phyloP scores from a whole-genome alignment of 2,888 invertebrate species.

The Magallana nippona region DNA sequence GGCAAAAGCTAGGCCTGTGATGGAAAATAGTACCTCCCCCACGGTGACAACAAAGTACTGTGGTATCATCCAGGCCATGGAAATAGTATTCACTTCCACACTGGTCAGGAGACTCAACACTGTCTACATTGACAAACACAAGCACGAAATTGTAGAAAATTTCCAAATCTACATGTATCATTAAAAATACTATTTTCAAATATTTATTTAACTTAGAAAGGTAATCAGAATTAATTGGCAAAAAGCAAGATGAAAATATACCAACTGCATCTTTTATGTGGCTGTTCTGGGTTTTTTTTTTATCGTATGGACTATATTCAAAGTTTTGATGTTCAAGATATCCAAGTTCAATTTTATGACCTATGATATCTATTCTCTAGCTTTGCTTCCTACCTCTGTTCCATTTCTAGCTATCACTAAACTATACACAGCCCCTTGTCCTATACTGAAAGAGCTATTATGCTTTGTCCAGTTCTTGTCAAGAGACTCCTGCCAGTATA shows the following conservation, averaged over 20 bases:
- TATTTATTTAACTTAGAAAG: too few relatives aligned
- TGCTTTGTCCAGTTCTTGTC: not conserved
- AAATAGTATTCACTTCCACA: constrained; percentile 84
- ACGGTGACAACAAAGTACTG: constrained; percentile 95
- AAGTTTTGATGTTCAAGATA: too few relatives aligned
- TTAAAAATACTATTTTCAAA: too few relatives aligned
- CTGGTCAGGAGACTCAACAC: constrained; percentile 73
- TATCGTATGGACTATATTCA: too few relatives aligned
- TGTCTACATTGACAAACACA: constrained; percentile 50
- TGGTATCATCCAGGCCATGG: constrained; percentile 92
- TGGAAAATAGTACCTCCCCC: constrained; percentile 96
- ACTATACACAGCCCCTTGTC: constrained; percentile 22
- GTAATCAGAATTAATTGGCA: too few relatives aligned
- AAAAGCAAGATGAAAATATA: too few relatives aligned
- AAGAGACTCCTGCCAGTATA: not conserved
- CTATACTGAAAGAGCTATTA: not conserved
- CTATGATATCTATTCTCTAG: too few relatives aligned
- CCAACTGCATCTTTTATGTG: too few relatives aligned
- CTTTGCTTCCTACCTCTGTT: not conserved
- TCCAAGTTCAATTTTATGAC: too few relatives aligned
- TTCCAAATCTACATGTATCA: too few relatives aligned
- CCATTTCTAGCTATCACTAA: not conserved
- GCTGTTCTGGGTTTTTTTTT: too few relatives aligned
- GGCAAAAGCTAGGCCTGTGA: constrained; percentile 96
- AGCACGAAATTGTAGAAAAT: not conserved